Evolutionary conservation across 2,113 vertebrate species (phyloP), one percentile per base, ranked within the genome.

Genomic region (Ciconia stormi): DNA sequence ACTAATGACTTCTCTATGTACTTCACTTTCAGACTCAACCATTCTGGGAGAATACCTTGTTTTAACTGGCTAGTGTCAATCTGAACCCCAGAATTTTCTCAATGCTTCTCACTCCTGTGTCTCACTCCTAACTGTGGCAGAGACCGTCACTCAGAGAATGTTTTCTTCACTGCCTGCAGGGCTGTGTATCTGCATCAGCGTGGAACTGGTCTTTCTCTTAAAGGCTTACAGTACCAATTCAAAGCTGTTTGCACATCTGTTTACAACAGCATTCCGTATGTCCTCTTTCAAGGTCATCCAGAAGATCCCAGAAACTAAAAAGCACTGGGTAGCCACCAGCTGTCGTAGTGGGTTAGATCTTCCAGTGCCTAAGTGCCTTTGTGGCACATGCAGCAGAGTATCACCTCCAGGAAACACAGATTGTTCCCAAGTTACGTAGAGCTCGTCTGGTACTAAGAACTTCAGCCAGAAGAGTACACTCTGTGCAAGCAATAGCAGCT

Each of bases 401-500:
- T 53, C 67, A 85, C 66, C 83, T 80, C 62, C 71, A 81, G 74
- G 90, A 91, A 95, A 88, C 40, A 72, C 40, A 73, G 65, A 46
- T 19, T 58, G 79, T 50, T 95, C 79, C 79, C 46, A 44, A 66
- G 55, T 50, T 65, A 80, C 8, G 2, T 7, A 46, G 27, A 80
- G 49, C 82, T 80, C 6, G 4, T 40, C 49, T 69, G 71, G 71
- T 53, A 58, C 61, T 65, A 83, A 67, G 78, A 91, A 80, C 46
- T 76, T 76, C 46, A 77, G 53, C 11, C 66, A 47, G 66, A 65
- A 65, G 32, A 73, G 86, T 63, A 97, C 76, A 71, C 16, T 62
- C 66, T 78, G 93, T 93, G 92, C 79, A 90, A 59, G 67, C 58
- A 90, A 21, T 53, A n/a, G 66, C 67, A 77, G 67, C 36, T 83